Evolutionary conservation across 2,888 invertebrate species (phyloP), one percentile per base, ranked within the genome.

Genomic region (Tanypteryx hageni): DNA sequence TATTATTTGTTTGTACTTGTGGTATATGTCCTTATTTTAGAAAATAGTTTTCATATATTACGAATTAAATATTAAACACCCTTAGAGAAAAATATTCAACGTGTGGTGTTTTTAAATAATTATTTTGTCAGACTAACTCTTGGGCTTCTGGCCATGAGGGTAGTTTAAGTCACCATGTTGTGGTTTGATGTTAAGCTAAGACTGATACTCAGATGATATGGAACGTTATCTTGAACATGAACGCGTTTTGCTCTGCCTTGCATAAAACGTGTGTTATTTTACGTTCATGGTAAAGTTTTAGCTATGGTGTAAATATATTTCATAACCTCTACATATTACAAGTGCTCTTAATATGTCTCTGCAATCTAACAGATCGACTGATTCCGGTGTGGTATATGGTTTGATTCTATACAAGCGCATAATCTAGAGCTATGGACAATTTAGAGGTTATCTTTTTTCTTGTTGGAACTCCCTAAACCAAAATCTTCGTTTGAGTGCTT

Each of bases 271-370:
- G 57, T 56, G 83, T 57, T n/a, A 18, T 57, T 83, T 11, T 4
- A 56, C 8, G n/a, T 7, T 56, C 9, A 10, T 10, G n/a, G n/a
- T 83, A 57, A 57, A 0, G 13, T 57, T 16, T n/a, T 9, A 83
- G 57, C 57, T 44, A 56, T 56, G n/a, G 57, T 18, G 18, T 3
- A 44, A 83, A 57, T 2, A 44, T 18, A 16, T 16, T 11, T 57
- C 18, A 18, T 83, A n/a, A 18, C 44, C n/a, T 56, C 82, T 27
- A 11, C n/a, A 16, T n/a, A 56, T 83, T 18, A n/a, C 9, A 83
- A 83, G 56, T 64, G 83, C 27, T 83, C 83, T 18, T 83, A 83
- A 57, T n/a, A 83, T 83, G 83, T 3, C n/a, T 9, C 57, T 18
- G n/a, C 31, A 10, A 27, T 44, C 57, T 83, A 57, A 44, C 11